Evolutionary conservation across 2,888 invertebrate species (phyloP).

Genomic region (Pachymerium ferrugineum): DNA sequence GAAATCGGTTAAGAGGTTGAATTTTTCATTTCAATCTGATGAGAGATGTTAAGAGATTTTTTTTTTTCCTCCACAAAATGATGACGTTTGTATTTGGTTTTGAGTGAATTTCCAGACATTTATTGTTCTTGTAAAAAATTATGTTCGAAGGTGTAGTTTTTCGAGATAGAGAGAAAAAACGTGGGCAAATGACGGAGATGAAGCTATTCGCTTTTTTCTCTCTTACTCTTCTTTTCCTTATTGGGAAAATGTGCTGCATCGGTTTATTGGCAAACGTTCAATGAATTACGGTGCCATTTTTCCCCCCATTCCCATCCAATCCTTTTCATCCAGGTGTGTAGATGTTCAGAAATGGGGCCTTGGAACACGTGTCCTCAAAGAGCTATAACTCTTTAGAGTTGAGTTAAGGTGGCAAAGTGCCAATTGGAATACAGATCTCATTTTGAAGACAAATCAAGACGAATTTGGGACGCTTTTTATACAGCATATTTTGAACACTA

Average conservation of each 20-base stretch:
- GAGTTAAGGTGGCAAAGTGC: slow-evolving; percentile 5
- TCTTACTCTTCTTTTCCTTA: no score
- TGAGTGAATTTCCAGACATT: neutral
- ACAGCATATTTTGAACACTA: neutral
- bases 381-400: slow-evolving; percentile 7
- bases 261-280: slow-evolving; percentile 18
- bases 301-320: neutral
- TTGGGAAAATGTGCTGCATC: slow-evolving; percentile 14
- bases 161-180: neutral
- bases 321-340: slow-evolving; percentile 17
- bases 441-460: neutral
- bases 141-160: neutral
- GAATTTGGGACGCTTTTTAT: neutral
- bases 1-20: neutral
- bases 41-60: no score
- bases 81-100: neutral
- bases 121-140: neutral
- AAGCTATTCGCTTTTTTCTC: slow-evolving; percentile 10
- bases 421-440: slow-evolving; percentile 1
- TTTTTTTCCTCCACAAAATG: neutral
- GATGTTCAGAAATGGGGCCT: neutral
- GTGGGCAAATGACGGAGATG: neutral
- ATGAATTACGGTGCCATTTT: slow-evolving; percentile 10
- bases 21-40: neutral
- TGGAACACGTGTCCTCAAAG: slow-evolving; percentile 9